Conservation (phyloP, 2,888 invertebrate species). For the Camponotus fellah region DNA sequence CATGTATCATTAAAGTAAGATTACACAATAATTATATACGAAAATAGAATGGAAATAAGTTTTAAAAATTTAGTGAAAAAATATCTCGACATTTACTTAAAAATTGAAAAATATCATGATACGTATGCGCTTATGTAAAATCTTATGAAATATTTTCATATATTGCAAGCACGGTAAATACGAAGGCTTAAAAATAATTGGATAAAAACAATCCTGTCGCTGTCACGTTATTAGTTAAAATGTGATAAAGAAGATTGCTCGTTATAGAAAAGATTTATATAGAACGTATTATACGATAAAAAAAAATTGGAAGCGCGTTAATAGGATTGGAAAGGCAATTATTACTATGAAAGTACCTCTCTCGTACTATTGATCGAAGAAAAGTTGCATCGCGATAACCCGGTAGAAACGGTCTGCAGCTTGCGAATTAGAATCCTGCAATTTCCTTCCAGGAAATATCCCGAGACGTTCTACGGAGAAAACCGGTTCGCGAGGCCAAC, state of each 20-base stretch:
- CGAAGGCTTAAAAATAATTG: neutral
- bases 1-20: neutral
- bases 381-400: conserved; percentile 43
- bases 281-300: conserved; percentile 8
- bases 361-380: conserved; percentile 35
- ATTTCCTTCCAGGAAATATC: conserved; percentile 65
- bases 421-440: conserved; percentile 65
- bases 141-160: neutral
- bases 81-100: neutral
- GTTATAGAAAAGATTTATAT: conserved; percentile 1
- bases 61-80: neutral
- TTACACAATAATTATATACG: neutral
- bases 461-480: conserved; percentile 44
- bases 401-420: conserved; percentile 28
- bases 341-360: conserved; percentile 49
- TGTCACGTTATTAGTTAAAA: conserved; percentile 10
- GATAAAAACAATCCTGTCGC: neutral
- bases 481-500: conserved; percentile 52
- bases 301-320: conserved; percentile 22
- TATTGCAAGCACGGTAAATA: neutral
- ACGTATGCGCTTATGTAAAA: neutral
- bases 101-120: neutral
- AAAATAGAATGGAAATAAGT: neutral
- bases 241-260: conserved; percentile 11
- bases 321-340: conserved; percentile 31